Conservation (phyloP, 2,113 vertebrate species). For the Dipodomys ordii region DNA sequence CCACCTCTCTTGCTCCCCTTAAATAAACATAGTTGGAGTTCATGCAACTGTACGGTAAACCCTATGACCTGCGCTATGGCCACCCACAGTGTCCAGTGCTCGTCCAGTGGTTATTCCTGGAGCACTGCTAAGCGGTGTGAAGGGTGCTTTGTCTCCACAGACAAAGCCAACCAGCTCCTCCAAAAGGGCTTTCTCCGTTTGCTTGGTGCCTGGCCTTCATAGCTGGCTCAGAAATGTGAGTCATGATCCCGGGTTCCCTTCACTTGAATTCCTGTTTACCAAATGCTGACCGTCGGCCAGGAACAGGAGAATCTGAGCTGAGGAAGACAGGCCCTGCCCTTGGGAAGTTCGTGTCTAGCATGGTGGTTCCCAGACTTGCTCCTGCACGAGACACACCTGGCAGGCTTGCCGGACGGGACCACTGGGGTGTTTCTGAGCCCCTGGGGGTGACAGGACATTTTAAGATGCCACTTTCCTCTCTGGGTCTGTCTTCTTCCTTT, state of each 20-base stretch:
- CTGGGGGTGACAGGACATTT: background rate
- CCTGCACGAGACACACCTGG: background rate
- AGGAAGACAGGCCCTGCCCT: background rate
- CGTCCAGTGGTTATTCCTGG: background rate
- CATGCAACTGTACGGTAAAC: rapidly evolving
- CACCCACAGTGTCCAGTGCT: no score
- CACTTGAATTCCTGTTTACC: background rate
- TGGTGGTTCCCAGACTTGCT: background rate
- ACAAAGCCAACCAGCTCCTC: background rate
- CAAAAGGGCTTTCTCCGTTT: no score
- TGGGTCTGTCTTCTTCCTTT: background rate
- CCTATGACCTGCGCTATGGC: no score
- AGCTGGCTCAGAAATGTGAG: background rate
- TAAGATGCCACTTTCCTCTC: background rate
- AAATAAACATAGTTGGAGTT: background rate
- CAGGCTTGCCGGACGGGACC: background rate
- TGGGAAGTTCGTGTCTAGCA: background rate
- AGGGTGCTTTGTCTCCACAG: background rate
- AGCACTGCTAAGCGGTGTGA: background rate
- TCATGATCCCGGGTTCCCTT: background rate
- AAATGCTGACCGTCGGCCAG: background rate
- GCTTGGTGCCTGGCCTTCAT: rapidly evolving
- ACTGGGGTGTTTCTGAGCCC: rapidly evolving
- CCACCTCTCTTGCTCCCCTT: background rate
- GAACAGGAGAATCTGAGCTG: background rate